Conservation (phyloP, 2,888 invertebrate genomes). For the Apodemia duryi region DNA sequence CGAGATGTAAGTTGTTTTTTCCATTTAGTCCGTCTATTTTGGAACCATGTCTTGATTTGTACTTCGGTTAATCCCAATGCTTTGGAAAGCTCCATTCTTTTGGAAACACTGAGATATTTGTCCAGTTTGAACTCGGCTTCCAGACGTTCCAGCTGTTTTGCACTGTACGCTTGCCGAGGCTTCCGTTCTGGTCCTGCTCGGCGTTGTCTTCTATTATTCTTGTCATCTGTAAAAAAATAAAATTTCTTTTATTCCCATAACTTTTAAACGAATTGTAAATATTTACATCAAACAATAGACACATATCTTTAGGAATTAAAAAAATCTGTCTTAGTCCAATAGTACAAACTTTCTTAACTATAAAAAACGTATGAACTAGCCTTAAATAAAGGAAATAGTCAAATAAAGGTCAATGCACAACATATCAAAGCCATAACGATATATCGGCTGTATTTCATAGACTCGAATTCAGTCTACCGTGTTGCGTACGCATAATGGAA, state of each 20-base stretch:
- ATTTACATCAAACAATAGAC: too few species aligned
- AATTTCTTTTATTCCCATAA: neutral
- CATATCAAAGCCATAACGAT: too few species aligned
- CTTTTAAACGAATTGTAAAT: too few species aligned
- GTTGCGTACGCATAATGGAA: too few species aligned
- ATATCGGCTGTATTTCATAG: too few species aligned
- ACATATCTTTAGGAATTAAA: too few species aligned
- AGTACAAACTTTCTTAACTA: too few species aligned
- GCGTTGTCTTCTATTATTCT: constrained; percentile 88
- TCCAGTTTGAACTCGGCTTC: constrained; percentile 97
- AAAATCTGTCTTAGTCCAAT: too few species aligned
- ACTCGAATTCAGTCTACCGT: too few species aligned
- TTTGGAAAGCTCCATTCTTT: constrained; percentile 95
- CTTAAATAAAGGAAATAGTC: too few species aligned
- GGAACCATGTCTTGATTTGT: constrained; percentile 98
- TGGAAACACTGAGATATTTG: constrained; percentile 97
- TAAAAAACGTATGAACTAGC: too few species aligned
- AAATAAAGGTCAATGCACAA: too few species aligned
- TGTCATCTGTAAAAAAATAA: constrained; percentile 82
- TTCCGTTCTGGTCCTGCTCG: constrained; percentile 95
- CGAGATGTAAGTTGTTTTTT: constrained; percentile 96
- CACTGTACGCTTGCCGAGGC: constrained; percentile 97
- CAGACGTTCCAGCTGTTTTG: constrained; percentile 93
- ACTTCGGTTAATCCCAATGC: constrained; percentile 93
- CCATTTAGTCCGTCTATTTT: constrained; percentile 97